Evolutionary conservation across 2,888 invertebrate species (phyloP), one percentile per base, ranked within the genome.

Genomic region (Tipula vernalis): DNA sequence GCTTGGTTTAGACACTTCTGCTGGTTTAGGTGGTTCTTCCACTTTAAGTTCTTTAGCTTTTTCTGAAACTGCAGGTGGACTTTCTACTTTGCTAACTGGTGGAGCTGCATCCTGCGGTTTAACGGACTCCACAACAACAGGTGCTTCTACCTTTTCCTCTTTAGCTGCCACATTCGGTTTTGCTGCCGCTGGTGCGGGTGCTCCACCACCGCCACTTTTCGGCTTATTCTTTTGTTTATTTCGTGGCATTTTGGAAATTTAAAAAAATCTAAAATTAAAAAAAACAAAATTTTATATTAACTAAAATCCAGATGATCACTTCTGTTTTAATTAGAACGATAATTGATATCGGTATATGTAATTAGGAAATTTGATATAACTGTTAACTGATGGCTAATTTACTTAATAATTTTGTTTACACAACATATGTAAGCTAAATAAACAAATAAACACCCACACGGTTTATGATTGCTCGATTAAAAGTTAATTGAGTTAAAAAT

Each of bases 171-270:
- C 28, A 71, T 28, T 71, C 0, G 71, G 71, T 10, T 71, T 71
- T 8, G 18, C 28, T 3, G 71, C 28, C 4, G 71, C 28, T 5
- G 84, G 13, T 5, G 39, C 2, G 6, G 36, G 0, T 12, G 84
- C 5, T 15, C 6, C 15, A 39, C 41, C 41, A 15, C 39, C 41
- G 8, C 84, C 84, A 83, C 83, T 83, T 39, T 84, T 84, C 39
- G 36, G n/a, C 15, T 84, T 84, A 39, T 84, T 84, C 10, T 84
- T 84, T 39, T 36, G 36, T 84, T 36, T 36, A 36, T 84, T 84
- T 15, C 84, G 84, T 84, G 84, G 84, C 84, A 84, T 84, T 84
- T 39, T 84, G 71, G 71, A 71, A 71, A 71, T 3, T 71, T 71
- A 71, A 71, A 71, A 44, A 84, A 84, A 84, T 84, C 84, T 84